Evolutionary conservation across 2,113 vertebrate species (phyloP).

Genomic region (Anarhynchus alexandrinus): DNA sequence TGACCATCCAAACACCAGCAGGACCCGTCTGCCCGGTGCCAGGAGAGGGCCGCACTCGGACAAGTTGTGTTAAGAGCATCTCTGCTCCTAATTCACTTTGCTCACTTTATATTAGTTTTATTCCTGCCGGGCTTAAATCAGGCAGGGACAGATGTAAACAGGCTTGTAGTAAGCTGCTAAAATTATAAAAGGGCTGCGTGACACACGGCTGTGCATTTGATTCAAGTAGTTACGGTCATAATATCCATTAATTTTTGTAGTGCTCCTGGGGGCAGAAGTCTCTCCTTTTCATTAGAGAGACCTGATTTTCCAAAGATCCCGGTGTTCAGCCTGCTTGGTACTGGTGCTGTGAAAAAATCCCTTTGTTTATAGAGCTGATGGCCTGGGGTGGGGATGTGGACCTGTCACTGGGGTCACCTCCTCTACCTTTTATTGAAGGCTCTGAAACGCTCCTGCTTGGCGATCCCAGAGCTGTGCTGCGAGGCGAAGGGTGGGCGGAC

Average conservation of each 20-base stretch:
- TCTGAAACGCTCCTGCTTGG: not conserved
- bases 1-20: not conserved
- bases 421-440: not conserved
- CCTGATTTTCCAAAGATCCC: not conserved
- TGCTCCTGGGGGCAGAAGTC: not conserved
- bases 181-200: not conserved
- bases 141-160: not conserved
- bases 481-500: not conserved
- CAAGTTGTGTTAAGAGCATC: not conserved
- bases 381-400: not conserved
- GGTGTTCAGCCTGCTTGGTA: not conserved
- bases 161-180: not conserved
- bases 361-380: not conserved
- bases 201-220: not conserved
- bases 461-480: not conserved
- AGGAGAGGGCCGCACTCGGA: rapidly evolving
- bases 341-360: rapidly evolving
- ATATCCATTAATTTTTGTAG: slow-evolving; percentile 9
- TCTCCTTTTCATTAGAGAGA: not conserved
- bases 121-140: not conserved
- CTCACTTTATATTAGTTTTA: not conserved
- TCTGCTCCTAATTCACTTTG: not conserved
- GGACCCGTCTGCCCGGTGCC: not conserved
- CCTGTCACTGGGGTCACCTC: not conserved
- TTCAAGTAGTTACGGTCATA: not conserved